phyloP scores from a whole-genome alignment of 2,797 vertebrate species.

The Chanos chanos region DNA sequence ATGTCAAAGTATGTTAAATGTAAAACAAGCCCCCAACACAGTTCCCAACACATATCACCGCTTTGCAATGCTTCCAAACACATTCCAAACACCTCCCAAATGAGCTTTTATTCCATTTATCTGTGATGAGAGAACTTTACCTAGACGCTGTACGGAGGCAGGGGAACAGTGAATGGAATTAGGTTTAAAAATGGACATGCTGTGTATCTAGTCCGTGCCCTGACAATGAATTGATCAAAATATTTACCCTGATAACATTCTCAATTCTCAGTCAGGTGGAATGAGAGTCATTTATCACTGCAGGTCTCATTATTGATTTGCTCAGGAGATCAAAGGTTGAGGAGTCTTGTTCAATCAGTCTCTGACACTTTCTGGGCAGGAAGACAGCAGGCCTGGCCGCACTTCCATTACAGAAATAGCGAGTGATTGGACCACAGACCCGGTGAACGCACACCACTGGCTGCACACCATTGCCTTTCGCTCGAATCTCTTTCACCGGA shows the following conservation, averaged over 20 bases:
- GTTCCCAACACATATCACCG: background rate
- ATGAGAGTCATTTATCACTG: slow-evolving; percentile 37
- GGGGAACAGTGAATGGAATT: too few species aligned
- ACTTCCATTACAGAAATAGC: slow-evolving; percentile 27
- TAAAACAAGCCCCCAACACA: too few species aligned
- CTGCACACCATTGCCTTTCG: slow-evolving; percentile 14
- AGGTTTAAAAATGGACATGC: background rate
- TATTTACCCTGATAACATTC: slow-evolving; percentile 32
- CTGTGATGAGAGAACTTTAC: too few species aligned
- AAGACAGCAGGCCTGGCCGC: slow-evolving; percentile 2
- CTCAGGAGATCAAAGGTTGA: slow-evolving; percentile 40
- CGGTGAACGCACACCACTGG: slow-evolving; percentile 10
- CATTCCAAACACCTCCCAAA: background rate
- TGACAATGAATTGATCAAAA: slow-evolving; percentile 21
- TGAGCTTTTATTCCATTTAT: background rate
- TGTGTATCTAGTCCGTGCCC: slow-evolving; percentile 5
- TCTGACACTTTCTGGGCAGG: slow-evolving; percentile 39
- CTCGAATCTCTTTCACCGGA: background rate
- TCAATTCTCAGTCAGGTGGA: slow-evolving; percentile 25
- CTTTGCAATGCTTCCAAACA: background rate
- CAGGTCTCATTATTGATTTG: slow-evolving; percentile 38
- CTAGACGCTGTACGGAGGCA: too few species aligned
- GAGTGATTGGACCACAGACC: slow-evolving; percentile 28
- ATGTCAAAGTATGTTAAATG: too few species aligned
- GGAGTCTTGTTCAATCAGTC: slow-evolving; percentile 30